Base-by-base conservation (phyloP, 2,888 invertebrate species). In the Drosophila borborema region DNA sequence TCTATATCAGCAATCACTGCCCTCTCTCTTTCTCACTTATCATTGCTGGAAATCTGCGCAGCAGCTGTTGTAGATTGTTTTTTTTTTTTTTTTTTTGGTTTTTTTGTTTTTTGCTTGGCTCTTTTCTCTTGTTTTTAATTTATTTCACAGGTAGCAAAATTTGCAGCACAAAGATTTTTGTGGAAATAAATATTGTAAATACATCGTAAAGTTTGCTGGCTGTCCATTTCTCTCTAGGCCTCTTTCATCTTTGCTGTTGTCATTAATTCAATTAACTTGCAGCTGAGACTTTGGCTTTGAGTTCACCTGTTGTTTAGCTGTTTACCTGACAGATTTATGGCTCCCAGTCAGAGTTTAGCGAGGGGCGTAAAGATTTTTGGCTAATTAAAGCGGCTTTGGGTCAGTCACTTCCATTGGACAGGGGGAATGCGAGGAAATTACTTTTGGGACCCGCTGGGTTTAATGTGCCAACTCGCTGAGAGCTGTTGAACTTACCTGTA, bases 211-310 rank as follows among this genome's bases (percentile, higher is more conserved):
- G 70, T 80, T 80, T 60, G 28, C 28, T 28, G 55, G 18, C 34
- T 12, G 43, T 51, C 38, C 65, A 67, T 36, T 67, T 46, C 45
- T 46, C 23, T 61, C 73, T 86, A 83, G 81, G 78, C 81, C 71
- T 82, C 65, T 64, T 84, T 82, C 74, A 81, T 81, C 75, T 86
- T 72, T 62, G 77, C 68, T 77, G 63, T 70, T 69, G 76, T 69
- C 76, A 80, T 86, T 79, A 89, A 86, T 90, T 90, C 88, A 86
- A 88, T 86, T 86, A 82, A 75, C 77, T 67, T 75, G 60, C 80
- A 65, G 64, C 80, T 51, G 48, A 41, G 23, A 59, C 65, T 58
- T 58, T 53, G 48, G 46, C 46, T 64, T 53, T 18, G 62, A 56
- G 56, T 69, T 58, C 69, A 77, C 74, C 79, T 75, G 80, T 77